Conservation (phyloP, 2,113 vertebrate genomes). For the Boleophthalmus pectinirostris region DNA sequence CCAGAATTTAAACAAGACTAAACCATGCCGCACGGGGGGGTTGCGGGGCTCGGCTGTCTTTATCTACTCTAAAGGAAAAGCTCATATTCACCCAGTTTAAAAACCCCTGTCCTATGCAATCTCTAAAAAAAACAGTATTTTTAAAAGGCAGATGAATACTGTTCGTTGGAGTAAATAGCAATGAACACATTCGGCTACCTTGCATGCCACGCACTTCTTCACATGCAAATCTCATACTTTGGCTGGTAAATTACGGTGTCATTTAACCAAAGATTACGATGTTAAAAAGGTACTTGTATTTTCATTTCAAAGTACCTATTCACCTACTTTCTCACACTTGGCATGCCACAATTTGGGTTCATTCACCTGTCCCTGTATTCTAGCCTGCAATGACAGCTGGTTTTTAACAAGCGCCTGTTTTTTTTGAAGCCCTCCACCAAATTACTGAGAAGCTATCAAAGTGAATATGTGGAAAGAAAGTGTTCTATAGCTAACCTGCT, state of each 20-base stretch:
- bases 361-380: background rate
- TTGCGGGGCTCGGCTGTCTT: too few relatives aligned
- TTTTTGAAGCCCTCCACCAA: background rate
- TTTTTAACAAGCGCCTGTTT: background rate
- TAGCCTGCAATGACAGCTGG: constrained; percentile 1
- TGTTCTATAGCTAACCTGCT: background rate
- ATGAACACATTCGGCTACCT: background rate
- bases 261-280: background rate
- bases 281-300: background rate
- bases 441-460: constrained; percentile 2
- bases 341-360: background rate
- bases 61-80: too few relatives aligned
- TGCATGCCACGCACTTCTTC: background rate
- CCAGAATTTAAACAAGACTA: too few relatives aligned
- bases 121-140: background rate
- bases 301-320: background rate
- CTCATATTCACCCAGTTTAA: too few relatives aligned
- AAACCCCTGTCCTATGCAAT: too few relatives aligned
- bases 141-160: background rate
- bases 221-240: background rate
- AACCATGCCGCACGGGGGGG: too few relatives aligned
- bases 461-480: background rate
- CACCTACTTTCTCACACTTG: background rate
- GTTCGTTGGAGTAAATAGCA: background rate
- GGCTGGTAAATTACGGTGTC: background rate